Evolutionary conservation across 37 sponge, comb jelly and placozoan species (phyloP), one percentile per base, ranked within the genome.

Genomic region (Cladorhizidae sp.): DNA sequence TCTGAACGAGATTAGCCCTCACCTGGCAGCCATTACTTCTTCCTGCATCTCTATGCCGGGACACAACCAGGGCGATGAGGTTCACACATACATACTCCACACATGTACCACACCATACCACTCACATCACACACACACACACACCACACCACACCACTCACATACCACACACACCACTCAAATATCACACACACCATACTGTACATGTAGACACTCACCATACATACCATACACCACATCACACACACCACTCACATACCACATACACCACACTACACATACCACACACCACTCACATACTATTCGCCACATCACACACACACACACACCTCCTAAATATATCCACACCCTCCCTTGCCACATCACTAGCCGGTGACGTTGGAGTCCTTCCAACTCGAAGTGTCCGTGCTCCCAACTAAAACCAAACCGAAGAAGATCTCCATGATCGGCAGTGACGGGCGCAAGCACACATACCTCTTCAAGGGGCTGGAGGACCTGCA

Each of bases 391-490:
- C 76, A 82, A 28, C 86, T 93, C 33, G 99, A 98, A 31, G 92
- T 98, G 39, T 67, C 82, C 22, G 89, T 98, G 33, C 88, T 95
- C 12, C 99, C 99, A 28, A 98, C 99, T 28, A 98, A 98, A 84
- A 98, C 99, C 57, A 98, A 93, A 51, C 99, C 99, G 2, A 98
- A 98, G 88, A 98, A 98, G 85, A 92, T 98, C 61, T 85, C 88
- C 37, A 91, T 98, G 87, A 90, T 91, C n/a, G 99, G 97, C 3
- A 92, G 91, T 65, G 99, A 98, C 71, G 99, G 99, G 1, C 70
- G 90, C 25, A 88, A 85, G 58, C 94, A 97, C 95, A 97, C 93
- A 49, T 97, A 97, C 81, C 91, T 97, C 71, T 97, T 94, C 89
- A 93, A 93, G 61, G 93, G 99, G 11, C 87, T 98, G 59, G 99